Conservation (phyloP, 2,797 vertebrate species). For the Peromyscus nudipes region DNA sequence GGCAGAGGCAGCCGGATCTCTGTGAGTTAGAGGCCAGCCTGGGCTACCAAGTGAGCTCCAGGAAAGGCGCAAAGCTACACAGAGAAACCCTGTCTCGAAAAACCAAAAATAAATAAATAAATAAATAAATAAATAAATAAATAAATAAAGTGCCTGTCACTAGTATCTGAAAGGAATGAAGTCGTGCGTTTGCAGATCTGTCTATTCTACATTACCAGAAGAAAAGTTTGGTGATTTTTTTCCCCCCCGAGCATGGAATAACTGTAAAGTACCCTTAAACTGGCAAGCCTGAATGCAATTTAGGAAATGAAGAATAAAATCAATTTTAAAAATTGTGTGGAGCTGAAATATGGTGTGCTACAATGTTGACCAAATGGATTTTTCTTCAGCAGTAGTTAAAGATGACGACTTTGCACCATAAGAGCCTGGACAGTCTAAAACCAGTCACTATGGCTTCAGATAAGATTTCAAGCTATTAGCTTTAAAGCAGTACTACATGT, state of each 20-base stretch:
- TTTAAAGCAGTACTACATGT: slow-evolving; percentile 59
- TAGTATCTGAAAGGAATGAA: not conserved
- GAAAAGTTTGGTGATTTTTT: slow-evolving; percentile 29
- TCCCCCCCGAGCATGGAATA: not conserved
- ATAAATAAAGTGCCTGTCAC: not conserved
- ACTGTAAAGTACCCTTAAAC: slow-evolving; percentile 36
- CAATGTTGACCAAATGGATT: slow-evolving; percentile 67
- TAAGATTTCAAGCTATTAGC: slow-evolving; percentile 61
- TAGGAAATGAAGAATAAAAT: slow-evolving; percentile 76
- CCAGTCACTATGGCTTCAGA: slow-evolving; percentile 56
- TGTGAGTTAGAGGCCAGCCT: too few species aligned
- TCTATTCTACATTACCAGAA: slow-evolving; percentile 15
- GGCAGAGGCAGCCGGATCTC: too few species aligned
- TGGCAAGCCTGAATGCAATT: slow-evolving; percentile 51
- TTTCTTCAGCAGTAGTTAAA: slow-evolving; percentile 63
- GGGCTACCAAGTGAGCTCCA: too few species aligned
- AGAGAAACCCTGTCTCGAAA: too few species aligned
- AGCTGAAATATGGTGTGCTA: slow-evolving; percentile 50
- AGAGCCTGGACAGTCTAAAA: slow-evolving; percentile 38
- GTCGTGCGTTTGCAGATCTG: not conserved
- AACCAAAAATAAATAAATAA: too few species aligned
- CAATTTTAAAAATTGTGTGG: slow-evolving; percentile 67
- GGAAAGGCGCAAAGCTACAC: too few species aligned
- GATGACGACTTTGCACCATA: not conserved
- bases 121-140: too few species aligned